Conservation (phyloP, 2,888 invertebrate genomes). For the Drosophila phalerata region DNA sequence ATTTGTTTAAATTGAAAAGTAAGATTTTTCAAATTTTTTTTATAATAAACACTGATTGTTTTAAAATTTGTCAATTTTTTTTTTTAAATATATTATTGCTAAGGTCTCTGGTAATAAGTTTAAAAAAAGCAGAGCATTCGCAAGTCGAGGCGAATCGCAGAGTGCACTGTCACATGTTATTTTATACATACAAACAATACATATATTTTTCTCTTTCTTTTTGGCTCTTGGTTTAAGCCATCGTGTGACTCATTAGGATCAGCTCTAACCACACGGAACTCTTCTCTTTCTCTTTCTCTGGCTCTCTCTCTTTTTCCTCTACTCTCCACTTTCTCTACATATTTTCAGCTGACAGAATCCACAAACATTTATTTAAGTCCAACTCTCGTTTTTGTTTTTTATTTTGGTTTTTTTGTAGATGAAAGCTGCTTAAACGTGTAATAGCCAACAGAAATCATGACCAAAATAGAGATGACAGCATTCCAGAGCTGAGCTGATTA, state of each 20-base stretch:
- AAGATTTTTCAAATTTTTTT: too few relatives aligned
- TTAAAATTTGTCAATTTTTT: too few relatives aligned
- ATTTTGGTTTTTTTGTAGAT: conserved; percentile 17
- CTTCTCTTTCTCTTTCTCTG: background rate
- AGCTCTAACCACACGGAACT: conserved; percentile 24
- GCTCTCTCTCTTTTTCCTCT: background rate
- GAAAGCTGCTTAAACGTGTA: conserved; percentile 57
- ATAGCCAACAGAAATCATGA: conserved; percentile 68
- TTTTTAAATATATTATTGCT: too few relatives aligned
- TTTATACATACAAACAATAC: too few relatives aligned
- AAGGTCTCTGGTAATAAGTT: too few relatives aligned
- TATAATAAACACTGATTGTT: too few relatives aligned
- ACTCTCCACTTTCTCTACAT: background rate
- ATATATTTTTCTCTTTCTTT: background rate
- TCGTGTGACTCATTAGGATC: conserved; percentile 71
- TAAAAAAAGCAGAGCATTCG: background rate
- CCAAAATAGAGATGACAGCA: conserved; percentile 69
- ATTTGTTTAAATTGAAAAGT: too few relatives aligned
- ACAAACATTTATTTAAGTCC: conserved; percentile 46
- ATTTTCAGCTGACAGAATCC: conserved; percentile 12
- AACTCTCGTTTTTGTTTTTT: conserved; percentile 12
- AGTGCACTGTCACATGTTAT: too few relatives aligned
- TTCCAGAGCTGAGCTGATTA: conserved; percentile 15
- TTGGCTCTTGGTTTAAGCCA: conserved; percentile 15
- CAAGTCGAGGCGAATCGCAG: background rate